Evolutionary conservation across 2,888 invertebrate genomes (phyloP), one percentile per base, ranked within the genome.

Genomic region (Drosophila meridionalis): DNA sequence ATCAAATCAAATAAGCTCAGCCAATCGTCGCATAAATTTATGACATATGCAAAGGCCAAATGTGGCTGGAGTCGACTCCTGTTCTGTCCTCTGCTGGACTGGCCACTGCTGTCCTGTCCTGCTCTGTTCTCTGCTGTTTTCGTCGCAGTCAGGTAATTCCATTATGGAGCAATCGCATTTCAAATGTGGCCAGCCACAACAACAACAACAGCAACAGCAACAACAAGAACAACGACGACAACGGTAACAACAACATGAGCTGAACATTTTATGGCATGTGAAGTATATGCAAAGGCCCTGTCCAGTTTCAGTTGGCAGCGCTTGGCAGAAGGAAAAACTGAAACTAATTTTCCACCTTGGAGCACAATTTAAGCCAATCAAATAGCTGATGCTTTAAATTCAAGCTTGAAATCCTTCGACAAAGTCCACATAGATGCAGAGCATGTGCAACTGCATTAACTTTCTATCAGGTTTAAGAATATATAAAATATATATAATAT

Each of bases 271-370:
- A 65, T 64, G 56, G 26, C 58, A 74, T 62, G 32, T 55, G 45
- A 40, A 38, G 52, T 34, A 53, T 70, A 63, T 67, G 63, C 64
- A 56, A 47, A 43, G 48, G 59, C 50, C 9, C 40, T 66, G 65
- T 58, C 66, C 74, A 63, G 48, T 45, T 45, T 61, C 68, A 65
- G 45, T 59, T 69, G 50, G 30, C 48, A 67, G 28, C 40, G 36
- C 52, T 63, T 28, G 63, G 57, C 28, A 56, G 62, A 53, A 63
- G 64, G n/a, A 69, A 74, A 69, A 81, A 69, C 55, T 70, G 65
- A 89, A 92, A 89, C 91, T 91, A 90, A 91, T 91, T 92, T 92
- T 91, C 90, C 86, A 91, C 83, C 79, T 83, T 89, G 82, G 63
- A 81, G 86, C 85, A 91, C 90, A 91, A 69, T 77, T 67, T 85